Evolutionary conservation across 2,888 invertebrate genomes (phyloP).

Genomic region (Nebria salina): DNA sequence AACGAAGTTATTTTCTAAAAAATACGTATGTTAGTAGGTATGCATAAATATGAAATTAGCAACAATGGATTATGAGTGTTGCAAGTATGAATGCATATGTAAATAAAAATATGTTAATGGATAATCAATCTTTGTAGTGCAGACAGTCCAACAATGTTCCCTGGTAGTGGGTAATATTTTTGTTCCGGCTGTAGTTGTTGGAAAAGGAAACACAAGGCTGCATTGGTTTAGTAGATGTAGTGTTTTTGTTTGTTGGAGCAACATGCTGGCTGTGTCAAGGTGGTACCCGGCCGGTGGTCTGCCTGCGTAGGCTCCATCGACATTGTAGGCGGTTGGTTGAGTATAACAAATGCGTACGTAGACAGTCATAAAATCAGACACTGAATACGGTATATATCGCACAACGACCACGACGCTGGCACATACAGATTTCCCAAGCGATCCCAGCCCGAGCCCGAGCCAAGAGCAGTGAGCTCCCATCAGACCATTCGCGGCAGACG

Average conservation of each 20-base stretch:
- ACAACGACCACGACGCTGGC: slow-evolving; percentile 9
- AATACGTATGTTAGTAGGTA: too few relatives aligned
- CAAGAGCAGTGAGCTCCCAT: slow-evolving; percentile 3
- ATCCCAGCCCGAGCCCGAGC: slow-evolving; percentile 4
- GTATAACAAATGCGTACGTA: slow-evolving; percentile 24
- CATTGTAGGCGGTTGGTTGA: slow-evolving; percentile 20
- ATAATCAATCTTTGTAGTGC: neutral
- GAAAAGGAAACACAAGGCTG: slow-evolving; percentile 13
- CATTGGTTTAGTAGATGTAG: neutral
- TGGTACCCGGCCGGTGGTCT: slow-evolving; percentile 23
- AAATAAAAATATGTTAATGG: neutral
- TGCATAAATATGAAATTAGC: too few relatives aligned
- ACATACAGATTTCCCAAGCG: slow-evolving; percentile 45
- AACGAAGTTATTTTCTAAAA: too few relatives aligned
- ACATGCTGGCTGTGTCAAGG: slow-evolving; percentile 25
- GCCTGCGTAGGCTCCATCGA: slow-evolving; percentile 23
- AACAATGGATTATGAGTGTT: too few relatives aligned
- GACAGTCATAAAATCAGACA: slow-evolving; percentile 26
- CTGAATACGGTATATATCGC: slow-evolving; percentile 21
- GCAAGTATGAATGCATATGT: neutral
- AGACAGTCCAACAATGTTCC: neutral
- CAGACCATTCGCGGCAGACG: slow-evolving; percentile 33
- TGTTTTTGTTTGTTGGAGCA: slow-evolving; percentile 22
- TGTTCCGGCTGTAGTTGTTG: slow-evolving; percentile 3
- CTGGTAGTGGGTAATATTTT: neutral